Evolutionary conservation across 1,140 invertebrate species (phyloP).

Genomic region (Frieseomelitta varia): DNA sequence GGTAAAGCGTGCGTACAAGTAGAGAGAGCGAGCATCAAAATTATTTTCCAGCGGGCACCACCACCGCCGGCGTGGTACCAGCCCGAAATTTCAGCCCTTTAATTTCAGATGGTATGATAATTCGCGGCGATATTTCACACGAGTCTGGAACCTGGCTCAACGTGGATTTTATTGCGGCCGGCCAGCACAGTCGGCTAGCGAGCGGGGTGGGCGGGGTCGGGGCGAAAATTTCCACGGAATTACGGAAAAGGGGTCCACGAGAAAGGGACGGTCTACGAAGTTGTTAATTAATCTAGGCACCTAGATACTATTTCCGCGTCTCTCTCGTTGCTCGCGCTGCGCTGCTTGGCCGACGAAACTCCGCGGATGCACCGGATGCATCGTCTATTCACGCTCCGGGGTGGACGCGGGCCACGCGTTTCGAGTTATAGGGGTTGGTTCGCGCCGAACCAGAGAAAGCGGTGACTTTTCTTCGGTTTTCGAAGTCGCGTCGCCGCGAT

Average conservation of each 20-base stretch:
- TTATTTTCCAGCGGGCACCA: conserved; percentile 73
- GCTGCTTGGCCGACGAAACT: conserved; percentile 13
- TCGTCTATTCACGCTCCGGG: background rate
- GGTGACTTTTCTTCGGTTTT: background rate
- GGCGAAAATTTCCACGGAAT: conserved; percentile 63
- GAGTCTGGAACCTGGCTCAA: conserved; percentile 73
- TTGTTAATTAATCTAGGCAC: conserved; percentile 68
- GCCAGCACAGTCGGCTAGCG: background rate
- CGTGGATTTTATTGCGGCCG: conserved; percentile 73
- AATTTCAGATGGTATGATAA: conserved; percentile 80
- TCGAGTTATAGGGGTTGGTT: background rate
- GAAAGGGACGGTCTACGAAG: conserved; percentile 54
- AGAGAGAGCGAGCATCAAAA: conserved; percentile 68
- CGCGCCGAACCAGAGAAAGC: background rate
- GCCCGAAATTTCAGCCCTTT: conserved; percentile 77
- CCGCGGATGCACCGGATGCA: background rate
- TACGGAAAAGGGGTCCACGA: conserved; percentile 55
- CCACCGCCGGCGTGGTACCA: conserved; percentile 61
- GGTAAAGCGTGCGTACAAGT: conserved; percentile 53
- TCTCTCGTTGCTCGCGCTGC: background rate
- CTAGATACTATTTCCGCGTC: conserved; percentile 36
- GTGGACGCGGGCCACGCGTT: background rate
- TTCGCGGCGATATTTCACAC: conserved; percentile 77
- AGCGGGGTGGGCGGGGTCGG: background rate
- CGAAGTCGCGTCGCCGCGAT: background rate